Evolutionary conservation across 64 coral and sea anemone genomes (phyloP).

Genomic region (Platygyra sinensis): DNA sequence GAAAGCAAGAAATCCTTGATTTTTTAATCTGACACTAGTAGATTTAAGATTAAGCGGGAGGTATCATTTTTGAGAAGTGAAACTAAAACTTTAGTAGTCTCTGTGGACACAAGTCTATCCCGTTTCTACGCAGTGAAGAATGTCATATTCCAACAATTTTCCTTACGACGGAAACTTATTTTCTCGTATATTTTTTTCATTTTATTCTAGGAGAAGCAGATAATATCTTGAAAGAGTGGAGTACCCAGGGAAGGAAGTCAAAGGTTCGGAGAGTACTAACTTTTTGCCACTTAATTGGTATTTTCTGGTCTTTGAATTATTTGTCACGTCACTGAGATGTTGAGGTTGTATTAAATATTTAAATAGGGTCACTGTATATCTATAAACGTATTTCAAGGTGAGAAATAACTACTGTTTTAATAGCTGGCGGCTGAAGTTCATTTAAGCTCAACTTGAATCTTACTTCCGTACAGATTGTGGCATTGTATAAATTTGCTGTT

Average conservation of each 20-base stretch:
- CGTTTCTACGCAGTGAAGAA: conserved; percentile 56
- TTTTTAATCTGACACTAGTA: too few relatives aligned
- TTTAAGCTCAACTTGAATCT: background rate
- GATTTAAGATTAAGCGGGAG: background rate
- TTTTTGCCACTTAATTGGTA: background rate
- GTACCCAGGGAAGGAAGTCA: conserved; percentile 60
- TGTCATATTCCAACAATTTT: conserved; percentile 63
- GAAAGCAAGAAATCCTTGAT: background rate
- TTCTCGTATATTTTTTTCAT: conserved; percentile 41
- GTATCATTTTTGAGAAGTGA: background rate
- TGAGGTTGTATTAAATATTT: conserved; percentile 36
- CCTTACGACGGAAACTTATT: conserved; percentile 26
- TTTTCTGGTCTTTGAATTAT: conserved; percentile 38
- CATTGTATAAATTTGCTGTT: too few relatives aligned
- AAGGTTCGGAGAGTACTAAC: conserved; percentile 65
- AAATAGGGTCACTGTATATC: conserved; percentile 22
- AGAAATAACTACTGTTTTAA: background rate
- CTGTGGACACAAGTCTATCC: conserved; percentile 63
- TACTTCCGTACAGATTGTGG: background rate
- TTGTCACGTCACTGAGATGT: conserved; percentile 41
- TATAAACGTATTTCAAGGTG: conserved; percentile 19
- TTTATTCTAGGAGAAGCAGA: conserved; percentile 64
- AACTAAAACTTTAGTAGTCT: background rate
- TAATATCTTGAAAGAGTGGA: conserved; percentile 78
- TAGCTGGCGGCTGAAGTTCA: too few relatives aligned